Conservation (phyloP, 2,888 invertebrate genomes). For the Deilephila elpenor region DNA sequence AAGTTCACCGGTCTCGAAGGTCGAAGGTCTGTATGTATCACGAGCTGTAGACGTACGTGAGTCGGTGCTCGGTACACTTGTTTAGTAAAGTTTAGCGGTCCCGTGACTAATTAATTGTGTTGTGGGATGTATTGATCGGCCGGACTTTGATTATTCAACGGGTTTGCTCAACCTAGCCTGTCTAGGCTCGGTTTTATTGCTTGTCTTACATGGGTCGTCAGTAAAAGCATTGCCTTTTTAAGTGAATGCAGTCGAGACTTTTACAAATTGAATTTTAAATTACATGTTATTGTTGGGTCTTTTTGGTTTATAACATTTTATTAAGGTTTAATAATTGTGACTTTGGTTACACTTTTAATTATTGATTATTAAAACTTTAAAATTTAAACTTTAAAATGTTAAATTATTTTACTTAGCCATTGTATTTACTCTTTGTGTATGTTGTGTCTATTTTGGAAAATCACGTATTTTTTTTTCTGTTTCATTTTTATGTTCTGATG, state of each 20-base stretch:
- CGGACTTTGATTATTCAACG: slow-evolving; percentile 17
- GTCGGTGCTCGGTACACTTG: neutral
- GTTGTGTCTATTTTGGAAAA: no score
- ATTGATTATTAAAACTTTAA: no score
- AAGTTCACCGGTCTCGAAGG: neutral
- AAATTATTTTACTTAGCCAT: no score
- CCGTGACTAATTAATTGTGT: slow-evolving; percentile 17
- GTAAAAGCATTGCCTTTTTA: neutral
- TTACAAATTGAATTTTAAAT: neutral
- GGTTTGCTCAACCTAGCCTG: neutral
- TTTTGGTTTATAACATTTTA: no score
- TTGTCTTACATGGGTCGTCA: neutral
- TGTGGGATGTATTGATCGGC: slow-evolving; percentile 19
- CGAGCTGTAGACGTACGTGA: neutral
- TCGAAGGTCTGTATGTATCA: neutral
- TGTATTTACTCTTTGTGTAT: no score
- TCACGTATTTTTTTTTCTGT: no score
- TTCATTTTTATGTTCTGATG: no score
- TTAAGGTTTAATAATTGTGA: no score
- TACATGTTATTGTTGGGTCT: no score
- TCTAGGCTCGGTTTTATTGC: neutral
- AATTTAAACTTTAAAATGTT: no score
- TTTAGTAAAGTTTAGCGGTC: slow-evolving; percentile 14
- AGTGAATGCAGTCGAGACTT: neutral
- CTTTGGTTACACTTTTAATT: no score